Percentiles rank a stretch among this genome's conserved stretches.
Conservation (phyloP, 1,140 invertebrate genomes). For the Tetramorium parvispinum region DNA sequence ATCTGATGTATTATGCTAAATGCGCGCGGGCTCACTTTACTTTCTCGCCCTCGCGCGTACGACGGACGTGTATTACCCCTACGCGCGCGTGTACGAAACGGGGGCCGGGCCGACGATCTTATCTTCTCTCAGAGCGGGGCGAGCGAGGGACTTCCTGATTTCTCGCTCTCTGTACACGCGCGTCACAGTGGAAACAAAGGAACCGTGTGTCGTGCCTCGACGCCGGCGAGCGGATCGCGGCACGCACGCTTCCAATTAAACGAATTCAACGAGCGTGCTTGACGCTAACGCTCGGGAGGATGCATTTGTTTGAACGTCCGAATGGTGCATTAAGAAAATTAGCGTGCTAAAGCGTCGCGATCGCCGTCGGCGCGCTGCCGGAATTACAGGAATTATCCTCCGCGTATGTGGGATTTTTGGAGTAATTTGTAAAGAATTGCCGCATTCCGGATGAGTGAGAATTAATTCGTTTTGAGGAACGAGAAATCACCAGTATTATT, state of each 20-base stretch:
- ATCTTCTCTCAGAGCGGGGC: background rate
- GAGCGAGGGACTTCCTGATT: conserved; percentile 53
- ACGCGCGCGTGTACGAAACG: background rate
- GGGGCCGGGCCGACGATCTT: conserved; percentile 28
- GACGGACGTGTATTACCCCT: conserved; percentile 1
- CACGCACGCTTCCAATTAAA: conserved; percentile 50
- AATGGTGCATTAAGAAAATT: conserved; percentile 41
- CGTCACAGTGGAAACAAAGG: conserved; percentile 48
- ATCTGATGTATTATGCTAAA: conserved; percentile 64
- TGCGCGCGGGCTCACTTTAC: conserved; percentile 16
- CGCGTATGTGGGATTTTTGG: background rate
- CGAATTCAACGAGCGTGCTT: conserved; percentile 18
- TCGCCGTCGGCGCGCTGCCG: background rate
- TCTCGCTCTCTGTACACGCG: conserved; percentile 32
- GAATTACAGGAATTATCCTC: background rate
- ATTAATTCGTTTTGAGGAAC: background rate
- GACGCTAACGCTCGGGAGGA: background rate
- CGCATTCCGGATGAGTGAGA: background rate
- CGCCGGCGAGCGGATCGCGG: background rate
- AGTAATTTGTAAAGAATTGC: background rate
- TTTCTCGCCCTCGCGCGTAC: conserved; percentile 50
- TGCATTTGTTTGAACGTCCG: conserved; percentile 32
- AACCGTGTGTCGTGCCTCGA: conserved; percentile 10
- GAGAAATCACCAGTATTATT: background rate
- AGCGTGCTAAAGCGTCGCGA: background rate